Evolutionary conservation across 2,888 invertebrate genomes (phyloP), one percentile per base, ranked within the genome.

Genomic region (Belgica antarctica): DNA sequence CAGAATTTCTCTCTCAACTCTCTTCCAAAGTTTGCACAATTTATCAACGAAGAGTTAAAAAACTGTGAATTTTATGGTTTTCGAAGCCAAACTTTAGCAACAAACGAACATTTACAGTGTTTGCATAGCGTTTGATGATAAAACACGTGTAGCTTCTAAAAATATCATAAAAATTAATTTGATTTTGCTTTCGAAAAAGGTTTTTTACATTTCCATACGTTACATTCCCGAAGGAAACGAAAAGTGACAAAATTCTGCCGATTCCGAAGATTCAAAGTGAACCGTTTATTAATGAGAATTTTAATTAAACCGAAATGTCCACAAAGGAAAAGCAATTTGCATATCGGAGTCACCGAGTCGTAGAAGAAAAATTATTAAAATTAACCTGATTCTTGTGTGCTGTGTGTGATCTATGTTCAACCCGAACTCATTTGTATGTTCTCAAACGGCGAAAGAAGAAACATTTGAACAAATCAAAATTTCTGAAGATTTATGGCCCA

Each of bases 251-350:
- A 31, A n/a, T 41, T 41, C 15, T 41, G 3, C 7, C 15, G 3
- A n/a, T 3, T 41, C 15, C 41, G 41, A 4, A 41, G 15, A 12
- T 10, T 10, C 31, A 41, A n/a, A 41, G 41, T 15, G 41, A 41
- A 31, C 34, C 34, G 5, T 31, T 31, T 31, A 31, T 41, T 12
- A 41, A 12, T 7, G 15, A 41, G 41, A 41, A 4, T 41, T 41
- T 41, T 41, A 41, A 41, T 41, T 41, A 41, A 41, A 41, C n/a
- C 41, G 41, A 41, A 41, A 41, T 41, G 41, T 41, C 41, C 41
- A 41, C 41, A 41, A 41, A 41, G 41, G 10, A 31, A 31, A 31
- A 10, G n/a, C n/a, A n/a, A 41, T 41, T 41, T 41, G 41, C 41
- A 41, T 41, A 41, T 41, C 15, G 15, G 41, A 5, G n/a, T n/a